Base-by-base conservation (phyloP, 2,797 vertebrate species). In the Chanos chanos region DNA sequence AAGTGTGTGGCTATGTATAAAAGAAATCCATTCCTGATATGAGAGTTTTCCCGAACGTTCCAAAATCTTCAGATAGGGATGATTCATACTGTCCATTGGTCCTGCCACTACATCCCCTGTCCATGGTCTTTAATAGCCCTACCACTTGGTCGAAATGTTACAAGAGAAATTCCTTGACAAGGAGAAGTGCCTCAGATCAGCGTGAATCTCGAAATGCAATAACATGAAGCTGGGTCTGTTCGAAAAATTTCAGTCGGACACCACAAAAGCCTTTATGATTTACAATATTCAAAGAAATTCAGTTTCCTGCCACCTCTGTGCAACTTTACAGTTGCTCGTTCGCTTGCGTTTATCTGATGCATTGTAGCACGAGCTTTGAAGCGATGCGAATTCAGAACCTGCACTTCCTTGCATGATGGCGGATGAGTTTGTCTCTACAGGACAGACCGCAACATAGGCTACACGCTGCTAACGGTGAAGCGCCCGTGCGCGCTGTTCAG, bases 371-470 rank as follows among this genome's bases (percentile, higher is more conserved):
- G 77, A 39, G n/a, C n/a, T n/a, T 60, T 49, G 85, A 81, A 84
- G 83, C 73, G 81, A 83, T 80, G 85, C 81, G 86, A 89, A 86
- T 86, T 89, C 68, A 65, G 86, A 85, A 84, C 86, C 84, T 85
- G 83, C 77, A 83, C 84, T 83, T 80, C 83, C 84, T 83, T 80
- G 82, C 84, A 81, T 85, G 72, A 90, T 90, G 89, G 89, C 87
- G 87, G 87, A 88, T 81, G 83, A 84, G 73, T 77, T 82, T 81
- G 81, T 85, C 77, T 85, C 77, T 77, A 81, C 76, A 67, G 77
- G 78, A 83, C 73, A 75, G 77, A 77, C 84, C 73, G 82, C 84
- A 77, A 74, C 78, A 61, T 31, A 28, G 7, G n/a, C 5, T 61
- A 64, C 77, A 73, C 52, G 78, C 71, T 33, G 24, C 52, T 45